Percentiles rank a stretch among this genome's conserved stretches.
Evolutionary conservation across 2,888 invertebrate genomes (phyloP).

Genomic region (Acutogordius australiensis): DNA sequence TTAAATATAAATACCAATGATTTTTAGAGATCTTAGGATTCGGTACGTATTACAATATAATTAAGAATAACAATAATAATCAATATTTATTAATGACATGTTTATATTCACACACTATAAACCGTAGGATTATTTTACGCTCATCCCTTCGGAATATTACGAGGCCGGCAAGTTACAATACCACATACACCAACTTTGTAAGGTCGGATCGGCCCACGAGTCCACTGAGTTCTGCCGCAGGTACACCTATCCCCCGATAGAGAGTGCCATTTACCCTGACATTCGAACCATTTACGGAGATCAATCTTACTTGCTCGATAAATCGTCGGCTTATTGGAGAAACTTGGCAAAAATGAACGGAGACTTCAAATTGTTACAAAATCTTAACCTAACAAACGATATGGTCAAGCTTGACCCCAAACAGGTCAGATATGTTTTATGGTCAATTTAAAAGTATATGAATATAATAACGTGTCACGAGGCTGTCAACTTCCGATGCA

Average conservation of each 20-base stretch:
- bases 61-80: too few species aligned
- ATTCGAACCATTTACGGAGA: not conserved
- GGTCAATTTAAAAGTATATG: too few species aligned
- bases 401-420: not conserved
- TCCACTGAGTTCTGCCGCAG: slow-evolving; percentile 38
- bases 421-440: too few species aligned
- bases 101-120: too few species aligned
- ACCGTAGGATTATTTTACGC: slow-evolving; percentile 75
- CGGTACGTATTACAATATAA: too few species aligned
- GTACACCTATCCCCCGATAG: slow-evolving; percentile 50
- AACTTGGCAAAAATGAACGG: not conserved
- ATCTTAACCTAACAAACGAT: not conserved
- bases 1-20: too few species aligned
- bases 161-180: slow-evolving; percentile 63
- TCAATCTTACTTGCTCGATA: not conserved
- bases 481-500: too few species aligned
- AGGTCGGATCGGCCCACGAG: slow-evolving; percentile 18
- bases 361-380: not conserved
- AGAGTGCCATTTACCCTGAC: slow-evolving; percentile 15
- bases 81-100: too few species aligned
- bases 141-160: slow-evolving; percentile 81
- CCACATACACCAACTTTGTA: slow-evolving; percentile 49
- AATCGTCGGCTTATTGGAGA: slow-evolving; percentile 3
- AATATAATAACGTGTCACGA: too few species aligned
- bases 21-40: too few species aligned